phyloP scores from a whole-genome alignment of 2,888 invertebrate species.

The Iphiclides podalirius region DNA sequence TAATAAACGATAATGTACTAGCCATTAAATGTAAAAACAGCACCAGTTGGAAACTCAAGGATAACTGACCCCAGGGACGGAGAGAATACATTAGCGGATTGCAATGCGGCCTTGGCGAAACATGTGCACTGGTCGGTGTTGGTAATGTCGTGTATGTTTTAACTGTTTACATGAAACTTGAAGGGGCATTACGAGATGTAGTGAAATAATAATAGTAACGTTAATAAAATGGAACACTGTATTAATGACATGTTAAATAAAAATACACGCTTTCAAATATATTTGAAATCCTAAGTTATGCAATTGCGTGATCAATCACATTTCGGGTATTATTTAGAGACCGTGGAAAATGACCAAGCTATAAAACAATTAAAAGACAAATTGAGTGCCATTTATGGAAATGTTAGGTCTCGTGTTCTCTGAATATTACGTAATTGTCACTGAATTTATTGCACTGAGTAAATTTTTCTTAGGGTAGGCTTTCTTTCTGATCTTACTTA shows the following conservation, averaged over 20 bases:
- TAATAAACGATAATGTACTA: too few species aligned
- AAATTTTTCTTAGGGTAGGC: too few species aligned
- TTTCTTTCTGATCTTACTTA: too few species aligned
- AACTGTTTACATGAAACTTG: constrained; percentile 8
- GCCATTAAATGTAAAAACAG: too few species aligned
- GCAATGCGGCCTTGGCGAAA: constrained; percentile 27
- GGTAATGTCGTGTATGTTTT: neutral
- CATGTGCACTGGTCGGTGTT: neutral
- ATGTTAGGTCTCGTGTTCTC: too few species aligned
- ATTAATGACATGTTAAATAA: neutral
- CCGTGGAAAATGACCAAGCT: too few species aligned
- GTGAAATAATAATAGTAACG: neutral
- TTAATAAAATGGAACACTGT: neutral
- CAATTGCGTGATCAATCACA: neutral
- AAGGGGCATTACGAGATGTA: neutral
- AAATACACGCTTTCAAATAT: neutral
- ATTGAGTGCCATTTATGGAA: too few species aligned
- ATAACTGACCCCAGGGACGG: constrained; percentile 20
- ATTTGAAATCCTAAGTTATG: neutral
- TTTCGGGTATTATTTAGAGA: neutral
- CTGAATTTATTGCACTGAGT: too few species aligned
- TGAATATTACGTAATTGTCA: too few species aligned
- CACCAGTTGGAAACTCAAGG: too few species aligned
- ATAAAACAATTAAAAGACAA: too few species aligned
- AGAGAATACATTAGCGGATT: constrained; percentile 27